A percentile compares a stretch with the other conserved stretches of the same genome.
Evolutionary conservation across 2,797 vertebrate species (phyloP).

Genomic region (Columba guinea): DNA sequence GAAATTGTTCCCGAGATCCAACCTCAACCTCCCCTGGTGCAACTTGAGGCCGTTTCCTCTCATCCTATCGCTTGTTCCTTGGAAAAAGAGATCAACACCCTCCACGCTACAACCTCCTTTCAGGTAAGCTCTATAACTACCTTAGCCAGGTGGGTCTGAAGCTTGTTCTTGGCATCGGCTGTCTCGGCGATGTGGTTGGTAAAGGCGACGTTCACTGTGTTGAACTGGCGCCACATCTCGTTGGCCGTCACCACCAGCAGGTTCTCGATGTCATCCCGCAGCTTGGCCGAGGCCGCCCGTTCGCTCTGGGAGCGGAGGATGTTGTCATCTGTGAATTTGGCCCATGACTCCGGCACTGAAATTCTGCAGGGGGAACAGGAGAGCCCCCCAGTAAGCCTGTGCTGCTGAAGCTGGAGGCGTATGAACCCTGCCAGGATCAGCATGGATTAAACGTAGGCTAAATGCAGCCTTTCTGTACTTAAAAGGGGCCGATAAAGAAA

Average conservation of each 20-base stretch:
- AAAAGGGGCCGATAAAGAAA: too few relatives aligned
- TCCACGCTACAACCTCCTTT: too few relatives aligned
- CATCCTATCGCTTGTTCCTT: too few relatives aligned
- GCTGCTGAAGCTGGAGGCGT: background rate
- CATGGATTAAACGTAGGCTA: background rate
- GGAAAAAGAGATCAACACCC: too few relatives aligned
- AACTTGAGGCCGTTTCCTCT: too few relatives aligned
- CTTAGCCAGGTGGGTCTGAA: conserved; percentile 91
- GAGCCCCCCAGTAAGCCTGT: background rate
- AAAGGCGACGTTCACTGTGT: conserved; percentile 86
- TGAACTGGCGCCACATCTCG: conserved; percentile 96
- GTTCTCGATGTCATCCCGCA: conserved; percentile 86
- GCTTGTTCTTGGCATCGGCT: conserved; percentile 87
- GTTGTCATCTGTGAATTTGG: conserved; percentile 92
- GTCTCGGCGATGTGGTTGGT: conserved; percentile 88
- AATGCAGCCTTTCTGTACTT: too few relatives aligned
- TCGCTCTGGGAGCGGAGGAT: conserved; percentile 90
- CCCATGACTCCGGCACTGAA: conserved; percentile 91
- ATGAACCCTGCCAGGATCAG: background rate
- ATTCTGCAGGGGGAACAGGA: conserved; percentile 72
- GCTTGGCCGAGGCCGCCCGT: conserved; percentile 84
- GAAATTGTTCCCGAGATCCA: too few relatives aligned
- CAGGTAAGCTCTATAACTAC: conserved; percentile 63
- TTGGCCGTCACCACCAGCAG: conserved; percentile 85
- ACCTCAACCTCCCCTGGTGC: too few relatives aligned